phyloP scores from a whole-genome alignment of 2,888 invertebrate species.

The Drosophila falleni region DNA sequence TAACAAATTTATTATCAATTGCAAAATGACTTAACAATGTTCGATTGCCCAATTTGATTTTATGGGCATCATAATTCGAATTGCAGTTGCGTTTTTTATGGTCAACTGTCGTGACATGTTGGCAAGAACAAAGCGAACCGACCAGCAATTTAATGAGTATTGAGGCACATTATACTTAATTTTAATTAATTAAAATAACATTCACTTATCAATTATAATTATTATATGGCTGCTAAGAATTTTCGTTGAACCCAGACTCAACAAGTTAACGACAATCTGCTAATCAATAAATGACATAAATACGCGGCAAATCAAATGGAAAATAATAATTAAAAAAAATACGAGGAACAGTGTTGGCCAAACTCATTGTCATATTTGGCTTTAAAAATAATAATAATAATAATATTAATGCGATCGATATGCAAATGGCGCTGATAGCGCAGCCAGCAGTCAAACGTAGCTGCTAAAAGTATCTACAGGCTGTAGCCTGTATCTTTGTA shows the following conservation, averaged over 20 bases:
- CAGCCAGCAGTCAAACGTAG: constrained; percentile 11
- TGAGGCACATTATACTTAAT: constrained; percentile 66
- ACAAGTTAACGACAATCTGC: constrained; percentile 19
- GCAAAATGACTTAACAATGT: constrained; percentile 66
- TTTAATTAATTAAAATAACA: constrained; percentile 78
- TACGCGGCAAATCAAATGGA: constrained; percentile 10
- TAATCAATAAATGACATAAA: constrained; percentile 1
- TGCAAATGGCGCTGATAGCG: constrained; percentile 74
- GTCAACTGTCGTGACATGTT: constrained; percentile 22
- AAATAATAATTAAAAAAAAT: constrained; percentile 16
- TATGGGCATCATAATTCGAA: constrained; percentile 67
- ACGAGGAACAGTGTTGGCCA: constrained; percentile 16
- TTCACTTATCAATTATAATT: constrained; percentile 65
- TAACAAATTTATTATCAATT: constrained; percentile 62
- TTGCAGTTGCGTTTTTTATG: constrained; percentile 49
- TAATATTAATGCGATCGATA: constrained; percentile 74
- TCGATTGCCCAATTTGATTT: constrained; percentile 57
- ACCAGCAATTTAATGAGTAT: constrained; percentile 31
- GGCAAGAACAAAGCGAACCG: constrained; percentile 50
- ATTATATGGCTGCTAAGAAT: constrained; percentile 42
- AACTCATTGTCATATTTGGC: constrained; percentile 36
- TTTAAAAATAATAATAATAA: constrained; percentile 40
- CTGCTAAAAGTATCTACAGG: constrained; percentile 37
- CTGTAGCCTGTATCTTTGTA: constrained; percentile 37
- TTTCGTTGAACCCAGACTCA: constrained; percentile 45